Conservation (phyloP, 1,140 invertebrate genomes). For the Gryon sp. region DNA sequence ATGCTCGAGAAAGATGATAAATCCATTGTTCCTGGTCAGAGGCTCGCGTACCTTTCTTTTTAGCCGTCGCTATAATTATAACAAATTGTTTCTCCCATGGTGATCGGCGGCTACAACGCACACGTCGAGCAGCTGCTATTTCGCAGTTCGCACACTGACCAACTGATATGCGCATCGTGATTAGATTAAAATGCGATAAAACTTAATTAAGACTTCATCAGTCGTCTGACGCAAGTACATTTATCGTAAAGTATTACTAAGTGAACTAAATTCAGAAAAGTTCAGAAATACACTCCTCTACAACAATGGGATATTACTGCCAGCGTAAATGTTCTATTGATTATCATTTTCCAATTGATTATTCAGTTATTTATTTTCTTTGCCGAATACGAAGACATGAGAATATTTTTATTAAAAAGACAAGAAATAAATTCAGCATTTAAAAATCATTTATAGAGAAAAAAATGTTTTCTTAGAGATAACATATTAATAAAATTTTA, state of each 20-base stretch:
- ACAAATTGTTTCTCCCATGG: conserved; percentile 66
- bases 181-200: conserved; percentile 74
- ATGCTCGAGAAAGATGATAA: conserved; percentile 56
- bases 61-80: conserved; percentile 70
- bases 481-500: no score
- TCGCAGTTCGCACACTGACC: conserved; percentile 18
- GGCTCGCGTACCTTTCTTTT: conserved; percentile 64
- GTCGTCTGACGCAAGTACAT: conserved; percentile 56
- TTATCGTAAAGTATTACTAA: conserved; percentile 57
- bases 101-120: conserved; percentile 40
- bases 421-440: no score
- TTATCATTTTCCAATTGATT: conserved; percentile 44
- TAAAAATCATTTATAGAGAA: no score
- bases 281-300: no score
- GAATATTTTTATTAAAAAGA: no score
- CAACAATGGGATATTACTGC: conserved; percentile 47
- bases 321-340: conserved; percentile 34
- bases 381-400: no score
- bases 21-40: conserved; percentile 47
- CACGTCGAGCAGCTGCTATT: conserved; percentile 29
- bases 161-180: conserved; percentile 63
- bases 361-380: no score
- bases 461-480: no score
- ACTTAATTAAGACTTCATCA: conserved; percentile 73
- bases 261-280: conserved; percentile 43